Conservation (phyloP, 2,113 vertebrate species). For the Atractosteus spatula region DNA sequence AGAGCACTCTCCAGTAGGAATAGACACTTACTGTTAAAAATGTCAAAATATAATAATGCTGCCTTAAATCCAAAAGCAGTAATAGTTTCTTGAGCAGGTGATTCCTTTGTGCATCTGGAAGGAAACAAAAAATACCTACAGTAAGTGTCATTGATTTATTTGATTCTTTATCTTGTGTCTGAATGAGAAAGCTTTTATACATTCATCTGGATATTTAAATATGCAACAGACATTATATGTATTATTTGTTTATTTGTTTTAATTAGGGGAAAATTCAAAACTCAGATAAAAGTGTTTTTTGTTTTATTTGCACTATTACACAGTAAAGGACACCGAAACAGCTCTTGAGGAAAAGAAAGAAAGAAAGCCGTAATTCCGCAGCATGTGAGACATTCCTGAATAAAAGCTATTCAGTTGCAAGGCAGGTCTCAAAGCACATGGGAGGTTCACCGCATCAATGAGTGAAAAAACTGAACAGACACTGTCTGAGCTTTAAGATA, state of each 20-base stretch:
- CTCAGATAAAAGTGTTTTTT: no score
- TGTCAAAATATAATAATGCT: not conserved
- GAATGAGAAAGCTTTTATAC: not conserved
- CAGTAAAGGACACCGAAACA: not conserved
- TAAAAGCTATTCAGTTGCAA: not conserved
- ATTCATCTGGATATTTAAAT: no score
- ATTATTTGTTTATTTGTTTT: no score
- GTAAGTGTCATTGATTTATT: not conserved
- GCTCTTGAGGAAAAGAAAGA: not conserved
- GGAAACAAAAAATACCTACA: not conserved
- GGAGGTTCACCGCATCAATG: not conserved
- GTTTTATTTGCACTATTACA: not conserved
- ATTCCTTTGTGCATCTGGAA: not conserved
- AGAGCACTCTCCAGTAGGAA: not conserved
- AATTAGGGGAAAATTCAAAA: no score
- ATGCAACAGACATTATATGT: no score
- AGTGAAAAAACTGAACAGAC: not conserved
- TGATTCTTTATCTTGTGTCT: not conserved
- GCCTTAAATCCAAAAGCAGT: not conserved
- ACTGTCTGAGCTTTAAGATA: not conserved
- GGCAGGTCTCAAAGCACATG: constrained; percentile 3
- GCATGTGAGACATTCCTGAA: not conserved
- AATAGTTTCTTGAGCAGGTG: not conserved
- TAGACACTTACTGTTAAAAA: no score
- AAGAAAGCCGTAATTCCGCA: not conserved